Conservation (phyloP, 2,888 invertebrate species). For the Alsophila aescularia region DNA sequence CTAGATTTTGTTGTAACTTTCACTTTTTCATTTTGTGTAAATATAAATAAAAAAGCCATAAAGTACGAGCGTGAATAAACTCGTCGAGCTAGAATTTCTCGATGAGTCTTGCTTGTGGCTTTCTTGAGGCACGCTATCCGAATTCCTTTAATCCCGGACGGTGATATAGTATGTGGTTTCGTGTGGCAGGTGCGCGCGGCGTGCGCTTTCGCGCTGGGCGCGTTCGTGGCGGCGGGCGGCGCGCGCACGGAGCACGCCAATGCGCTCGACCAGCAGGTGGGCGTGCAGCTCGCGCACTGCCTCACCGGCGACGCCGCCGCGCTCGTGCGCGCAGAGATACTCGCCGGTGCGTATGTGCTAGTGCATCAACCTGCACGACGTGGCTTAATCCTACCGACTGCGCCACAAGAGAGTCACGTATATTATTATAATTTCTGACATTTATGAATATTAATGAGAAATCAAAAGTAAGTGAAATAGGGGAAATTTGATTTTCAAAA, state of each 20-base stretch:
- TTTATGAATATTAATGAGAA: no score
- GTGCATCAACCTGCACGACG: no score
- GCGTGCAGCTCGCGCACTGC: conserved; percentile 92
- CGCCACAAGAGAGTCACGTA: background rate
- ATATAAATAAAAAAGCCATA: no score
- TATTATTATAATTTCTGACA: no score
- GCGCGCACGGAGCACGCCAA: conserved; percentile 96
- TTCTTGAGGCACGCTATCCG: background rate
- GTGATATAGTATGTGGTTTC: background rate
- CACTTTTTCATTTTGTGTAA: no score
- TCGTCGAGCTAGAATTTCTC: no score
- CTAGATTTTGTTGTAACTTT: no score
- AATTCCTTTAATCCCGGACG: no score
- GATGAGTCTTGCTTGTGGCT: no score
- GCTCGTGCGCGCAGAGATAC: conserved; percentile 93
- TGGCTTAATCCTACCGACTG: background rate
- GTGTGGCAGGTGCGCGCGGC: conserved; percentile 92
- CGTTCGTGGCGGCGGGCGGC: conserved; percentile 94
- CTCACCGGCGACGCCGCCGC: conserved; percentile 93
- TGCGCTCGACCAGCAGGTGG: conserved; percentile 96
- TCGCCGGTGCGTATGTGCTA: conserved; percentile 90
- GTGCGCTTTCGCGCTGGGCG: conserved; percentile 97
- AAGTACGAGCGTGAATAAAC: no score
- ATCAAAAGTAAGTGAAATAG: no score
- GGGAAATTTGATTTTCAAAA: no score